Conservation (phyloP, 2,888 invertebrate genomes). For the Pterostichus madidus region DNA sequence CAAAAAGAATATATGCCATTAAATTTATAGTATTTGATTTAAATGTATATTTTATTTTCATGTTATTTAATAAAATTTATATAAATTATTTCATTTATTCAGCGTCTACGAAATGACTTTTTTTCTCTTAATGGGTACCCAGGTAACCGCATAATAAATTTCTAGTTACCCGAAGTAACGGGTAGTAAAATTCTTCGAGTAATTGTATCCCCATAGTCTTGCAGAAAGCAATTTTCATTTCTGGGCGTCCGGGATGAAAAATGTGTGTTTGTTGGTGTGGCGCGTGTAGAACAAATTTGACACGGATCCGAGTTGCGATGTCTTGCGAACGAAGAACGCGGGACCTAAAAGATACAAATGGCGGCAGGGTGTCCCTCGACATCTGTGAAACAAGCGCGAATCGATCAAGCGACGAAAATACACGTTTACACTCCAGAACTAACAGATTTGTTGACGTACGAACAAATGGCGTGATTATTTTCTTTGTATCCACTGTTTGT, state of each 20-base stretch:
- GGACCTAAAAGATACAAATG: conserved; percentile 48
- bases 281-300: conserved; percentile 37
- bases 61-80: too few species aligned
- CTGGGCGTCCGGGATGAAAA: neutral
- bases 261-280: neutral
- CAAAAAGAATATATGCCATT: too few species aligned
- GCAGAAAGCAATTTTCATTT: neutral
- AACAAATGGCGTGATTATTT: conserved; percentile 53
- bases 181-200: too few species aligned
- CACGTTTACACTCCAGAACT: conserved; percentile 45
- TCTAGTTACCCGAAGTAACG: too few species aligned
- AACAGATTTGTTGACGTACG: conserved; percentile 48
- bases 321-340: neutral
- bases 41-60: too few species aligned
- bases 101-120: too few species aligned
- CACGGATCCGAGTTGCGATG: conserved; percentile 17
- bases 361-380: conserved; percentile 49
- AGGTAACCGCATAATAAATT: too few species aligned
- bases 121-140: too few species aligned
- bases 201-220: too few species aligned
- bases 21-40: too few species aligned
- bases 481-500: conserved; percentile 52
- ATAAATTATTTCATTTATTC: too few species aligned
- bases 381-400: conserved; percentile 54
- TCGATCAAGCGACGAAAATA: conserved; percentile 57